phyloP scores from a whole-genome alignment of 2,888 invertebrate genomes.

The Eilema griseolum region DNA sequence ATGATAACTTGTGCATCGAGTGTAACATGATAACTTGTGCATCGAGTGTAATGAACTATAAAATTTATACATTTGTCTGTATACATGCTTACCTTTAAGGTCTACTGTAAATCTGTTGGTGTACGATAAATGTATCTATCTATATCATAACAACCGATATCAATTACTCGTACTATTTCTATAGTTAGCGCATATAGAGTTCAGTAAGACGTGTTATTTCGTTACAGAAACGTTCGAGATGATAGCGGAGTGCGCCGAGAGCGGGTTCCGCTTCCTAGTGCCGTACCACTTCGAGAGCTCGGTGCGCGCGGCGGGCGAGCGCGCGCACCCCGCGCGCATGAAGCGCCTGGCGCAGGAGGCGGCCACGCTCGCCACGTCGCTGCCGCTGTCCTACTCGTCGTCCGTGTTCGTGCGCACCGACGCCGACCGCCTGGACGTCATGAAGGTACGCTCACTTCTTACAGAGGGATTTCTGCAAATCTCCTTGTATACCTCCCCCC shows the following conservation, averaged over 20 bases:
- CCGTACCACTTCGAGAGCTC: conserved; percentile 96
- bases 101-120: too few species aligned
- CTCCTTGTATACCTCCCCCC: too few species aligned
- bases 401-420: conserved; percentile 98
- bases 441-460: conserved; percentile 89
- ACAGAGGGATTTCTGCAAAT: neutral
- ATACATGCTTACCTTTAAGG: too few species aligned
- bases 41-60: too few species aligned
- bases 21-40: too few species aligned
- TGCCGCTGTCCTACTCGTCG: conserved; percentile 97
- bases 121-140: too few species aligned
- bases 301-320: conserved; percentile 94
- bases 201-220: too few species aligned
- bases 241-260: conserved; percentile 92
- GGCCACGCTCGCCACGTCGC: conserved; percentile 95
- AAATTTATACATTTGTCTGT: too few species aligned
- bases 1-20: too few species aligned
- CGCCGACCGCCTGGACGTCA: conserved; percentile 96
- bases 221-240: conserved; percentile 95
- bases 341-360: conserved; percentile 98
- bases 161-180: neutral
- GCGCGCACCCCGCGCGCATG: conserved; percentile 94
- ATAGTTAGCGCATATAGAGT: neutral
- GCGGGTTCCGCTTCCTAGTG: conserved; percentile 93
- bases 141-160: too few species aligned